These are phyloP conservation scores for Agonopterix alstromeriana DNA, from an alignment of 2,888 invertebrate species.

Conservation along the genomic window DNA sequence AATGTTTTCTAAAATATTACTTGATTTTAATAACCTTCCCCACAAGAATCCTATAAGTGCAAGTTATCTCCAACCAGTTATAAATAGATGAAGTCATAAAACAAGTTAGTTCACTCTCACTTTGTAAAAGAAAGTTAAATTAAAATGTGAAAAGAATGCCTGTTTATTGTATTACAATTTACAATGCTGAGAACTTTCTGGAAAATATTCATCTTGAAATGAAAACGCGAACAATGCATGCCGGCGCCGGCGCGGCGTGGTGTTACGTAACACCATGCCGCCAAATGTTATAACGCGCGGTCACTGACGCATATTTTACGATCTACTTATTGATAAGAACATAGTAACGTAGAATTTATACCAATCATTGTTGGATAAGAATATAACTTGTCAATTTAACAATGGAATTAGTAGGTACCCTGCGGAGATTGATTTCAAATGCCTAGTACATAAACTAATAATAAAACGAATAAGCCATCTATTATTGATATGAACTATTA, in stretches of 20 bases:
- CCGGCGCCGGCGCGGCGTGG: neutral
- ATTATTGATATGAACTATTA: no score
- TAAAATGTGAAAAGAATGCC: neutral
- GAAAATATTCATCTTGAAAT: neutral
- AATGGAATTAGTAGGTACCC: no score
- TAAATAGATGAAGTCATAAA: neutral
- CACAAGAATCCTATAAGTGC: neutral
- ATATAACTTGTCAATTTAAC: neutral
- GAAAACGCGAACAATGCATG: neutral
- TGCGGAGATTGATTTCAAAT: no score
- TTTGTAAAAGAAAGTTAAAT: constrained; percentile 1
- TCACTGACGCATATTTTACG: neutral
- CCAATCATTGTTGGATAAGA: no score
- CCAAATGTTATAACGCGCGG: no score
- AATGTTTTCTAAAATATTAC: constrained; percentile 33
- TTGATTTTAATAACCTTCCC: constrained; percentile 8
- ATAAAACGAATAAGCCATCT: no score
- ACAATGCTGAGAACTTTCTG: neutral
- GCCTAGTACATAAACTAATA: no score
- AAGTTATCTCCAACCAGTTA: constrained; percentile 5
- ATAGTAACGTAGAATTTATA: neutral
- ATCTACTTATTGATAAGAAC: neutral
- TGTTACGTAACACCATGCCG: neutral
- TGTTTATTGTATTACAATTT: neutral
- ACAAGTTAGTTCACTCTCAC: constrained; percentile 2